Conservation (phyloP, 2,888 invertebrate genomes). For the Lottia gigantea region DNA sequence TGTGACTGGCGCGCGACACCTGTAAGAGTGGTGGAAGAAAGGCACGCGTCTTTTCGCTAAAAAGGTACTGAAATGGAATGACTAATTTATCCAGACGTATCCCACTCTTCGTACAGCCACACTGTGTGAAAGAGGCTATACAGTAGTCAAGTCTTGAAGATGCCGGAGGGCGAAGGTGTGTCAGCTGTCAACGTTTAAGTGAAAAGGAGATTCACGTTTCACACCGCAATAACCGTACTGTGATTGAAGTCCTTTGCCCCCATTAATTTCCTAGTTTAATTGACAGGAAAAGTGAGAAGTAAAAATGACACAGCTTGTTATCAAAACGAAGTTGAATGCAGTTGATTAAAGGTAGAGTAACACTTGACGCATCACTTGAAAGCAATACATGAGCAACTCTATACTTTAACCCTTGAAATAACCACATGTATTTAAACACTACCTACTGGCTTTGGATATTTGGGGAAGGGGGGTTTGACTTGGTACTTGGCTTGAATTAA, state of each 20-base stretch:
- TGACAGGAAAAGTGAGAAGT: constrained; percentile 6
- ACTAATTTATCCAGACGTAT: background rate
- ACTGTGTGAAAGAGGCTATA: too few species aligned
- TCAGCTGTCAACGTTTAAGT: constrained; percentile 1
- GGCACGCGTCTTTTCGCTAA: constrained; percentile 16
- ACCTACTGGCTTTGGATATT: too few species aligned
- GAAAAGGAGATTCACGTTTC: background rate
- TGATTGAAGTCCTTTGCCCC: constrained; percentile 1
- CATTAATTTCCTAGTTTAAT: background rate
- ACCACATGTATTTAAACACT: too few species aligned
- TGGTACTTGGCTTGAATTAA: too few species aligned
- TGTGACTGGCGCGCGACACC: constrained; percentile 21
- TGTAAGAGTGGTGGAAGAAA: constrained; percentile 14
- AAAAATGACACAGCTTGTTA: constrained; percentile 4
- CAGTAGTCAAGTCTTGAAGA: too few species aligned
- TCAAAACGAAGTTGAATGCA: background rate
- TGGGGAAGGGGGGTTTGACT: too few species aligned
- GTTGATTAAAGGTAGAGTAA: too few species aligned
- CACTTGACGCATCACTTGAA: too few species aligned
- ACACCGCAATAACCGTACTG: background rate
- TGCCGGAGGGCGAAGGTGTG: background rate
- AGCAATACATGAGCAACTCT: too few species aligned
- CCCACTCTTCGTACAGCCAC: too few species aligned
- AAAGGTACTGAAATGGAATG: constrained; percentile 7
- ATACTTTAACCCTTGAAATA: too few species aligned